These are phyloP conservation scores for Nycteola revayana DNA, from an alignment of 2,888 invertebrate species.

Conservation along the genomic window DNA sequence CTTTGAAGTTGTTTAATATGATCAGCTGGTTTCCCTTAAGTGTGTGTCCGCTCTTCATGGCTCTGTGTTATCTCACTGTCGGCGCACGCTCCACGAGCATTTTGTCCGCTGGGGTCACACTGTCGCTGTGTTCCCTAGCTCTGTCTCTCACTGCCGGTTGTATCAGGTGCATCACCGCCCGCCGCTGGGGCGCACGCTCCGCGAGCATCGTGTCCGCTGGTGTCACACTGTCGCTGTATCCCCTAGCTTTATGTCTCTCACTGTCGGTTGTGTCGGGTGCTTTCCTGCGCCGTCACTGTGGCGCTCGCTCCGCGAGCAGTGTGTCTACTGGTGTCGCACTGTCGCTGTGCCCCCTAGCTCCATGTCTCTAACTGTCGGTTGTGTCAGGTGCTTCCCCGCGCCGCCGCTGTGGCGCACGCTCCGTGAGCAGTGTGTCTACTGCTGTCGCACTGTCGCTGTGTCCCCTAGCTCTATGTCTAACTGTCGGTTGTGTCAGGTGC, in stretches of 20 bases:
- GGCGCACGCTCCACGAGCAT: conserved; percentile 97
- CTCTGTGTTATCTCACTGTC: too few species aligned
- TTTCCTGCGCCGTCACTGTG: conserved; percentile 98
- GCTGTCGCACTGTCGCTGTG: conserved; percentile 97
- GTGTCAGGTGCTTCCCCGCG: conserved; percentile 93
- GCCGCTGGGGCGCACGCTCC: conserved; percentile 96
- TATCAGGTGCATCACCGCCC: conserved; percentile 94
- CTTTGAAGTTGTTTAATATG: too few species aligned
- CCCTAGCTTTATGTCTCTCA: too few species aligned
- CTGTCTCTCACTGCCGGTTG: conserved; percentile 88
- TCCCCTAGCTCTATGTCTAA: conserved; percentile 90
- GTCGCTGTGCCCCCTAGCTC: conserved; percentile 93
- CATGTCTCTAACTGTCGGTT: conserved; percentile 91
- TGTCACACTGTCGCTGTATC: too few species aligned
- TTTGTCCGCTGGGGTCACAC: conserved; percentile 97
- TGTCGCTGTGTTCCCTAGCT: conserved; percentile 94
- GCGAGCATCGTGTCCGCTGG: conserved; percentile 96
- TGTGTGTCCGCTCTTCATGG: too few species aligned
- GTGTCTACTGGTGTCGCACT: conserved; percentile 97
- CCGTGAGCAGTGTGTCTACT: conserved; percentile 94
- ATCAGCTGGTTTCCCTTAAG: too few species aligned
- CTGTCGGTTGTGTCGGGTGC: too few species aligned
- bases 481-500: conserved; percentile 88
- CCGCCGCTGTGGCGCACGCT: conserved; percentile 98
- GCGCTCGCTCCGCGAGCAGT: conserved; percentile 96